These are phyloP conservation scores for Petrocephalus microphthalmus DNA, from an alignment of 2,113 vertebrate species.

Conservation along the genomic window DNA sequence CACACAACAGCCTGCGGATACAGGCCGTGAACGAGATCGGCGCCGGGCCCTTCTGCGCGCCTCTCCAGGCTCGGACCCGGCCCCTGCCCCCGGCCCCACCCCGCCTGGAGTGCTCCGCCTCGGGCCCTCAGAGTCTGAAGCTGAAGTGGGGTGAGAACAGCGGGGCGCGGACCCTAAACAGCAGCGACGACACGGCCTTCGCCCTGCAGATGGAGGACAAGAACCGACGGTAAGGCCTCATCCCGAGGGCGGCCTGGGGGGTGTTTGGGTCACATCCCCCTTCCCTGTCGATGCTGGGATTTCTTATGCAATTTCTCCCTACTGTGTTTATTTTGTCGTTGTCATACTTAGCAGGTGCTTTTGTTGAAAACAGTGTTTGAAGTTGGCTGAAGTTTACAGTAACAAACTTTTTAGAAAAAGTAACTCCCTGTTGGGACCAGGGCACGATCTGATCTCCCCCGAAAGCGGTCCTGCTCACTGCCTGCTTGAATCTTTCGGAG, in stretches of 20 bases:
- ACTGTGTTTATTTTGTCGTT: not conserved
- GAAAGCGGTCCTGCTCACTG: not conserved
- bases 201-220: conserved; percentile 89
- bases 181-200: conserved; percentile 74
- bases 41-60: conserved; percentile 75
- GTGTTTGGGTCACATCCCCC: not conserved
- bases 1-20: conserved; percentile 72
- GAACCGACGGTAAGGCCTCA: conserved; percentile 74
- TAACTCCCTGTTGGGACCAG: not conserved
- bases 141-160: conserved; percentile 89
- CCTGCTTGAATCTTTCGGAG: not conserved
- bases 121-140: conserved; percentile 94
- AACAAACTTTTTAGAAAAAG: not conserved
- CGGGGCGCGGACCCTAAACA: conserved; percentile 57
- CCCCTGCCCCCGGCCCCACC: conserved; percentile 85
- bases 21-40: conserved; percentile 90
- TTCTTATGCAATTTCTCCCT: not conserved
- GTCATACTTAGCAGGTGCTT: not conserved
- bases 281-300: not conserved
- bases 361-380: not conserved
- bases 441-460: not conserved
- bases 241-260: not conserved
- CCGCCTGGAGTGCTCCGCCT: conserved; percentile 82
- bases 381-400: not conserved
- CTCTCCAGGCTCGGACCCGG: conserved; percentile 77